Conservation (phyloP, 2,113 vertebrate genomes). For the Cyprinodon tularosa region DNA sequence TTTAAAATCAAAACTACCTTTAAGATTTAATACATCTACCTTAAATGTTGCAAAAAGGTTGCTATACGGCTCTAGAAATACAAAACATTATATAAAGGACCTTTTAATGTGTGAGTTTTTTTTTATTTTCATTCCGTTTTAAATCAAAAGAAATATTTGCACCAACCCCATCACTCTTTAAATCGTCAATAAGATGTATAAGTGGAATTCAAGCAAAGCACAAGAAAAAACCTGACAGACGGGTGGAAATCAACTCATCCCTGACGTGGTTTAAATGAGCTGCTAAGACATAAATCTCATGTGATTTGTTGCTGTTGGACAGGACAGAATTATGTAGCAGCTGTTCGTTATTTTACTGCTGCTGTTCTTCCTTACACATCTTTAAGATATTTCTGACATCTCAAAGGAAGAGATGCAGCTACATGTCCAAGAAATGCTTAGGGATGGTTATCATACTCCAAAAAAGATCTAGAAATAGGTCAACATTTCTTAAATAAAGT, state of each 20-base stretch:
- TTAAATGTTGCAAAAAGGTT: too few relatives aligned
- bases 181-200: background rate
- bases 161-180: too few relatives aligned
- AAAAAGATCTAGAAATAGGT: too few relatives aligned
- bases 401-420: background rate
- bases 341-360: background rate
- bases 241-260: background rate
- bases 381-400: background rate
- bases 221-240: background rate
- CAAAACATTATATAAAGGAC: too few relatives aligned
- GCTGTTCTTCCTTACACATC: background rate
- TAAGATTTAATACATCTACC: too few relatives aligned
- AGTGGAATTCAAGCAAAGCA: background rate
- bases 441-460: too few relatives aligned
- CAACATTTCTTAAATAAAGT: too few relatives aligned
- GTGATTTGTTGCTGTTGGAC: conserved; percentile 1
- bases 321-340: background rate
- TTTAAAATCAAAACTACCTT: too few relatives aligned
- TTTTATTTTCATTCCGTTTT: too few relatives aligned
- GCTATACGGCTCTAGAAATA: too few relatives aligned
- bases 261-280: background rate
- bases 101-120: too few relatives aligned
- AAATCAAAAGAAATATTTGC: too few relatives aligned
- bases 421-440: background rate
- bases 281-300: background rate